phyloP scores from a whole-genome alignment of 2,888 invertebrate genomes.

The Melieria omissa region DNA sequence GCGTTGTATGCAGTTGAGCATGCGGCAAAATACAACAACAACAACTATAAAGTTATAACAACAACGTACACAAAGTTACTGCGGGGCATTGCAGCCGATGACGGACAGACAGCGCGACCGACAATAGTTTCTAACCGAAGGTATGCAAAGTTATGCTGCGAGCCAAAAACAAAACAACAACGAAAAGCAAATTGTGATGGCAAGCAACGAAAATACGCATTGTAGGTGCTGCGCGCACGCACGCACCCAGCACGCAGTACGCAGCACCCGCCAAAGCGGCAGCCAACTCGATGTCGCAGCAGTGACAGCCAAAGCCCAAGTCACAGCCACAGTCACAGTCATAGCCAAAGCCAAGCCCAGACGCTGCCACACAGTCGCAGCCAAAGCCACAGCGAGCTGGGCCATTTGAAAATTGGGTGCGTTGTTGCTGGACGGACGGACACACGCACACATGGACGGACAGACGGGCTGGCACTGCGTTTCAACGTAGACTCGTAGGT shows the following conservation, averaged over 20 bases:
- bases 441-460: neutral
- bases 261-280: neutral
- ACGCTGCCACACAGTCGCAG: conserved; percentile 13
- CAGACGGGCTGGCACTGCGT: too few species aligned
- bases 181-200: neutral
- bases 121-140: neutral
- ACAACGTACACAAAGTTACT: neutral
- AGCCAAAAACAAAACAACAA: conserved; percentile 13
- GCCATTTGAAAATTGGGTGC: conserved; percentile 29
- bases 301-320: conserved; percentile 18
- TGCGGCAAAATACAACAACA: neutral
- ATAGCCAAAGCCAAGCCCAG: neutral
- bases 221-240: too few species aligned
- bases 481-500: too few species aligned
- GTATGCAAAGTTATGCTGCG: conserved; percentile 31
- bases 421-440: conserved; percentile 25
- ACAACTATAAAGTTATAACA: neutral
- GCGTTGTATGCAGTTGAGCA: conserved; percentile 1
- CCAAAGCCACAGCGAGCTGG: conserved; percentile 14
- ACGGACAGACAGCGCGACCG: conserved; percentile 7
- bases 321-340: conserved; percentile 15
- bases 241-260: neutral
- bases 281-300: conserved; percentile 18
- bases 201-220: too few species aligned
- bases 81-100: neutral